Percentiles rank a stretch among this genome's conserved stretches.
phyloP scores from a whole-genome alignment of 2,888 invertebrate genomes.

The Nymphalis c-album region DNA sequence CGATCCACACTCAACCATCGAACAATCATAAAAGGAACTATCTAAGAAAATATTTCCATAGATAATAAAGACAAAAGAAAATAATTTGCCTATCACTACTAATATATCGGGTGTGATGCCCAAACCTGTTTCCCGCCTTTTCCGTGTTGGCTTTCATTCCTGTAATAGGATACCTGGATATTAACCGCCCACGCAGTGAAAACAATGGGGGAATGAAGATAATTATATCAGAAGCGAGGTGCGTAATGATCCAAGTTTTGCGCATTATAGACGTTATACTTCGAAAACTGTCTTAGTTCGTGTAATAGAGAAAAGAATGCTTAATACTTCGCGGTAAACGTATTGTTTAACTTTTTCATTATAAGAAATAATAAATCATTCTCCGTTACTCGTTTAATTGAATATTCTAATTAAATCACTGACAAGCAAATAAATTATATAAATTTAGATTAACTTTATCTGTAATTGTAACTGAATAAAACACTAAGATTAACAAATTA shows the following conservation, averaged over 20 bases:
- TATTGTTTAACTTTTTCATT: not conserved
- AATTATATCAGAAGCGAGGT: constrained; percentile 15
- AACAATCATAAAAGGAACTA: not conserved
- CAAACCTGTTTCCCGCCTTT: constrained; percentile 50
- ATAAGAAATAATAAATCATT: too few relatives aligned
- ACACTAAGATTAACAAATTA: too few relatives aligned
- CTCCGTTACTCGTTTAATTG: too few relatives aligned
- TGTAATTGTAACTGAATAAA: too few relatives aligned
- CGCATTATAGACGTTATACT: constrained; percentile 12
- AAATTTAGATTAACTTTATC: too few relatives aligned
- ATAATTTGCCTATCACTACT: constrained; percentile 1
- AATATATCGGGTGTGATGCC: constrained; percentile 21
- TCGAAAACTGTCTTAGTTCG: constrained; percentile 1
- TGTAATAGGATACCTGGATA: constrained; percentile 51
- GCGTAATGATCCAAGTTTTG: constrained; percentile 15
- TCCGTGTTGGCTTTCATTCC: constrained; percentile 51
- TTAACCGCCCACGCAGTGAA: constrained; percentile 19
- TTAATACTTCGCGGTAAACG: not conserved
- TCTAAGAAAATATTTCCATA: not conserved
- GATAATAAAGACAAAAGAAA: not conserved
- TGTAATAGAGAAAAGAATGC: not conserved
- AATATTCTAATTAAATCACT: too few relatives aligned
- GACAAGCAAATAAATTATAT: too few relatives aligned
- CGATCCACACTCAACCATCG: too few relatives aligned
- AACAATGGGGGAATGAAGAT: constrained; percentile 15